Evolutionary conservation across 2,113 vertebrate species (phyloP), one percentile per base, ranked within the genome.

Genomic region (Callorhinus ursinus): DNA sequence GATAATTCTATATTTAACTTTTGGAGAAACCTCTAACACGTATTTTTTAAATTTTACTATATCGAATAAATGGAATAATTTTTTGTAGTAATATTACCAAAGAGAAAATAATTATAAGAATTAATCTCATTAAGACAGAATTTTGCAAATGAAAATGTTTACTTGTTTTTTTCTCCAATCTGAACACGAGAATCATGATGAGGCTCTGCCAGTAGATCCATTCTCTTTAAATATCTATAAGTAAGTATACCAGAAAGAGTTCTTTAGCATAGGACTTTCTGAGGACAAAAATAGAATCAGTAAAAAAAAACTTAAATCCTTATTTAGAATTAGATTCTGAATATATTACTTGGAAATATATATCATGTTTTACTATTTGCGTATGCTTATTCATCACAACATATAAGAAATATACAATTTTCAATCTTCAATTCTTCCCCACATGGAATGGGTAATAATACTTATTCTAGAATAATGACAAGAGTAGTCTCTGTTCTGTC

Each of bases 261-360:
- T 86, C 10, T 89, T 91, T 49, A 81, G 11, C 36, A 59, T 19
- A 55, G 31, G 65, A 39, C 28, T 87, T 51, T 39, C 67, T 39
- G 55, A 92, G 22, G 15, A 61, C 86, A 88, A 84, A 80, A 88
- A 57, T 4, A 57, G 9, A 7, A 42, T 59, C 28, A 26, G 2
- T 69, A 80, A 31, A 53, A 97, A 89, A 31, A 53, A 95, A 72
- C n/a, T 81, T 81, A 88, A 88, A 85, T 42, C 42, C 31, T 82
- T 79, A 72, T 14, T 88, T 63, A 85, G 22, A 88, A 53, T 95
- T 53, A 89, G 36, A 85, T 55, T 59, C n/a, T 77, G 28, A 95
- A 84, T 59, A 18, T 31, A 55, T 61, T 63, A 19, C 39, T 84
- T 84, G 61, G 19, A 93, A 92, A 67, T 94, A 36, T 14, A 90